Percentiles rank a stretch among this genome's conserved stretches.
Evolutionary conservation across 2,888 invertebrate species (phyloP).

Genomic region (Bhutanitis thaidina): DNA sequence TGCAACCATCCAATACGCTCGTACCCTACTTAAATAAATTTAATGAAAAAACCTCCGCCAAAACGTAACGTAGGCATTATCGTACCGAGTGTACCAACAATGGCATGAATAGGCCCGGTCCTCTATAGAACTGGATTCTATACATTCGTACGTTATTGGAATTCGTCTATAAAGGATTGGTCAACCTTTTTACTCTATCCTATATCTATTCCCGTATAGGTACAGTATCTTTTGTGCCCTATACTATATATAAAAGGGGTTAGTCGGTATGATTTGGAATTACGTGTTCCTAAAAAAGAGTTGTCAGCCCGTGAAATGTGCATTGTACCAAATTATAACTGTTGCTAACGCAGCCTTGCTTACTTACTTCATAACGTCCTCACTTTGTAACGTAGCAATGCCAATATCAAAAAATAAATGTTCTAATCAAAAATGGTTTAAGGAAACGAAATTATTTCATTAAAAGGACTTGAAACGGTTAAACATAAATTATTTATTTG

Average conservation of each 20-base stretch:
- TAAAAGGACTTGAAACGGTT: no score
- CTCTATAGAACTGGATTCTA: constrained; percentile 49
- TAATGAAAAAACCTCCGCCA: constrained; percentile 25
- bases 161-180: constrained; percentile 68
- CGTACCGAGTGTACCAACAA: constrained; percentile 31
- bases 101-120: constrained; percentile 50
- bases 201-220: constrained; percentile 25
- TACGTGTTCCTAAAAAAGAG: constrained; percentile 29
- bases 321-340: constrained; percentile 26
- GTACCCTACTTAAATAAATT: constrained; percentile 23
- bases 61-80: constrained; percentile 24
- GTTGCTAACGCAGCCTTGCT: neutral
- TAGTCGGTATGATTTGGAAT: constrained; percentile 26
- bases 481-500: no score
- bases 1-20: constrained; percentile 6
- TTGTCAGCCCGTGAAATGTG: constrained; percentile 31
- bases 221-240: constrained; percentile 34
- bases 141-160: constrained; percentile 65
- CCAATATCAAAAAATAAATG: no score
- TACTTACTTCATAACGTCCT: no score
- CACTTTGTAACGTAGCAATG: no score
- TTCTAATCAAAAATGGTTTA: no score
- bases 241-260: constrained; percentile 25
- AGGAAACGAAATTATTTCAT: no score
- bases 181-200: constrained; percentile 59